phyloP scores from a whole-genome alignment of 1,140 invertebrate genomes.

The Mactra quadrangularis region DNA sequence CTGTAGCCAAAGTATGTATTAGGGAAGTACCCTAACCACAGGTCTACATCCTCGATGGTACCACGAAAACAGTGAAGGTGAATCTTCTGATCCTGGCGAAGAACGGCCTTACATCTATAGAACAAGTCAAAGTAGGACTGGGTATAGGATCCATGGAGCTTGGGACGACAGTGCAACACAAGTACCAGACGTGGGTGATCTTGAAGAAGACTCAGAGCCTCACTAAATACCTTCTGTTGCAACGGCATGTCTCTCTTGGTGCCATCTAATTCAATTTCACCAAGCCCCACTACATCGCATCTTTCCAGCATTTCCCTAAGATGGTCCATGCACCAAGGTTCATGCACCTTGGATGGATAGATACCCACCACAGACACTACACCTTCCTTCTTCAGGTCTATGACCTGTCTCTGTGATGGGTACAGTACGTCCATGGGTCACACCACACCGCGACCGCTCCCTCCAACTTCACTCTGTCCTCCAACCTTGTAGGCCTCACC shows the following conservation, averaged over 20 bases:
- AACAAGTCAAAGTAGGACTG: neutral
- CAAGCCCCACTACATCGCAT: too few species aligned
- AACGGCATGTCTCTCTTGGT: neutral
- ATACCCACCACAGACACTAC: slow-evolving; percentile 1
- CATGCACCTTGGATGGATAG: neutral
- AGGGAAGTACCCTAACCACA: slow-evolving; percentile 21
- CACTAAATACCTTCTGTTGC: neutral
- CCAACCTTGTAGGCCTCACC: neutral
- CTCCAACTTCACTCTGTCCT: neutral
- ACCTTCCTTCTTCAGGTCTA: too few species aligned
- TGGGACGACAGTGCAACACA: too few species aligned
- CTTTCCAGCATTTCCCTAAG: neutral
- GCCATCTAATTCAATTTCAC: too few species aligned
- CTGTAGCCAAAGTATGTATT: slow-evolving; percentile 9
- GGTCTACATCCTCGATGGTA: neutral
- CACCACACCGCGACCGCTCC: neutral
- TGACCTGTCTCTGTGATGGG: too few species aligned
- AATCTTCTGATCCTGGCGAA: neutral
- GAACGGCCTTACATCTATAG: neutral
- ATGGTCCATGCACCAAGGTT: neutral
- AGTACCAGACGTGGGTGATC: neutral
- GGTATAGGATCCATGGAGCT: too few species aligned
- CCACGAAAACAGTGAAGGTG: slow-evolving; percentile 7
- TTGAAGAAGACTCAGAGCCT: neutral
- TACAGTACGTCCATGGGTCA: neutral